Base-by-base conservation (phyloP, 2,797 vertebrate genomes). In the Pagetopsis macropterus region DNA sequence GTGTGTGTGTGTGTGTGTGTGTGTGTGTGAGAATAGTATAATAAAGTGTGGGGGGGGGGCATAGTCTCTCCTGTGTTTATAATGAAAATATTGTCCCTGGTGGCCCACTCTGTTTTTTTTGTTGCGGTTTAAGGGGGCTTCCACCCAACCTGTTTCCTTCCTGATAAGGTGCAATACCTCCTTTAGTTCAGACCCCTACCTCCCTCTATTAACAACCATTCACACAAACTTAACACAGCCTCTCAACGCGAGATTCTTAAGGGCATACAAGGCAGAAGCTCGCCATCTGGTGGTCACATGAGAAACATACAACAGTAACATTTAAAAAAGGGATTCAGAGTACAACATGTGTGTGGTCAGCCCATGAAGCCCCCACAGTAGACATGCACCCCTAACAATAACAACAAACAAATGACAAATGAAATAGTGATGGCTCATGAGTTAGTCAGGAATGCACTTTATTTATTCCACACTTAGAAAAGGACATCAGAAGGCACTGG, bases 361-460 rank as follows among this genome's bases (percentile, higher is more conserved):
- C 15, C 3, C 44, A 63, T 27, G 37, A 57, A 37, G n/a, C 8
- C n/a, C 44, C 14, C 4, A 17, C 23, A 23, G 33, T 5, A 48
- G n/a, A 41, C 16, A 65, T 21, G 6, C 19, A 37, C 4, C 33
- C n/a, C n/a, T 13, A 49, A 33, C 21, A 56, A 16, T 13, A 19
- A 37, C 2, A 71, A 40, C 56, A 45, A 31, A 58, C 21, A 60
- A 44, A 52, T 37, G 3, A 21, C 5, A 5, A 10, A 55, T 19
- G 56, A 2, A 50, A 65, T 0, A 44, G 9, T 2, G 11, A 49
- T 14, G 31, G 40, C 52, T 65, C 65, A 54, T 14, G 0, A 12
- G 59, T 90, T 92, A 92, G 81, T 90, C 93, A 93, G 94, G 94
- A 97, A 96, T 89, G 90, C 93, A 94, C 92, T 94, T 94, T 93